Evolutionary conservation across 2,797 vertebrate genomes (phyloP).

Genomic region (Morus bassanus): DNA sequence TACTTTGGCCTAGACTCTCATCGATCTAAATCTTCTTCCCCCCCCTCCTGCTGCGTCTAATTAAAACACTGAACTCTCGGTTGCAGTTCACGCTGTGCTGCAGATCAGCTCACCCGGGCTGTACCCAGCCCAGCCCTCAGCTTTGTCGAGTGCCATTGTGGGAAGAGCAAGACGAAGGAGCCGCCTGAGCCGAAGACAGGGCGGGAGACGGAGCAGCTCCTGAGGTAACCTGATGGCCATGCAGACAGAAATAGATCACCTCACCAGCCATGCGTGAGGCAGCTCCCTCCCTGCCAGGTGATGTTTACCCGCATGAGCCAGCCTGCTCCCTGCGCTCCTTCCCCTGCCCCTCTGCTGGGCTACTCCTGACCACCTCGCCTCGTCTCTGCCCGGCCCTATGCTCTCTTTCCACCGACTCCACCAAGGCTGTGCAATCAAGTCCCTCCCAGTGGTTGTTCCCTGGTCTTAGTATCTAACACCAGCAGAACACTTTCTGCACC

Average conservation of each 20-base stretch:
- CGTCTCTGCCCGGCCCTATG: accelerated
- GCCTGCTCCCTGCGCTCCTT: too few species aligned
- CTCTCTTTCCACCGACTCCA: background rate
- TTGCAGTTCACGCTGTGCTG: background rate
- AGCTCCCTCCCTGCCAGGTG: background rate
- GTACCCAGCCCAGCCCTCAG: background rate
- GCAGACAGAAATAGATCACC: background rate
- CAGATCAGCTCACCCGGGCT: background rate
- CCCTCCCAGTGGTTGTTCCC: background rate
- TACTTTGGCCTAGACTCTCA: background rate
- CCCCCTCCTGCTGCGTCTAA: background rate
- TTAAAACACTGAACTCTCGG: background rate
- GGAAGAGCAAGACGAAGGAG: background rate
- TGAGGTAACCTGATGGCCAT: background rate
- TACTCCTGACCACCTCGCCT: accelerated
- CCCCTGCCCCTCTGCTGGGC: background rate
- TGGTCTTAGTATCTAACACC: background rate
- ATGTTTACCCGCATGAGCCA: accelerated
- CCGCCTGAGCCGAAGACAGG: accelerated
- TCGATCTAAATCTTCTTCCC: constrained; percentile 7
- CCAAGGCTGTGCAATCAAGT: accelerated
- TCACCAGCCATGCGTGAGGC: accelerated
- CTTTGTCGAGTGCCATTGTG: accelerated
- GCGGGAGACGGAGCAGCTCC: accelerated
- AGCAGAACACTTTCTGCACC: background rate